A percentile compares a stretch with the other conserved stretches of the same genome.
These are phyloP conservation scores for Leptopilina boulardi DNA, from an alignment of 1,140 invertebrate genomes.

Conservation along the genomic window DNA sequence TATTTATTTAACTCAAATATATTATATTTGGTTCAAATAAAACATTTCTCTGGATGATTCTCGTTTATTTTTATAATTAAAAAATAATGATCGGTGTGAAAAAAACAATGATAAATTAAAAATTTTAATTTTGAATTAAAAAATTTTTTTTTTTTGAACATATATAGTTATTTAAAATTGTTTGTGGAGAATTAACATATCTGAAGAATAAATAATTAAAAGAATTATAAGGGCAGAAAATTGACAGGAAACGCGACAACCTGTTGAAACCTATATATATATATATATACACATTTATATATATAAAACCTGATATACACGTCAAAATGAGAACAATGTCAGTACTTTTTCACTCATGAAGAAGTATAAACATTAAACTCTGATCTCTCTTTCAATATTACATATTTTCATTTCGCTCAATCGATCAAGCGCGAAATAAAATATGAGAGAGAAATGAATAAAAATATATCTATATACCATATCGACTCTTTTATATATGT, in stretches of 20 bases:
- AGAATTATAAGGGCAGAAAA: conserved; percentile 38
- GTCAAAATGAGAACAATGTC: conserved; percentile 12
- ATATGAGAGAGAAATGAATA: not conserved
- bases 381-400: conserved; percentile 22
- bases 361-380: conserved; percentile 19
- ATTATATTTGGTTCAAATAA: too few species aligned
- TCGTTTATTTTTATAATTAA: too few species aligned
- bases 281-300: too few species aligned
- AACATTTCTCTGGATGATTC: too few species aligned
- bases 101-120: too few species aligned
- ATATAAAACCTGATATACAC: conserved; percentile 36
- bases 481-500: not conserved
- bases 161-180: too few species aligned
- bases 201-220: not conserved
- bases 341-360: conserved; percentile 6
- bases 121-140: too few species aligned
- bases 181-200: too few species aligned
- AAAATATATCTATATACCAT: not conserved
- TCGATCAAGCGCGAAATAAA: conserved; percentile 14
- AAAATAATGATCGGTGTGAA: too few species aligned
- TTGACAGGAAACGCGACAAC: conserved; percentile 54
- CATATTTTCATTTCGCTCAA: conserved; percentile 20
- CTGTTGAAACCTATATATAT: conserved; percentile 64
- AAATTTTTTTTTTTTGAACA: too few species aligned
- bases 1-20: too few species aligned